Evolutionary conservation across 2,113 vertebrate genomes (phyloP), one percentile per base, ranked within the genome.

Genomic region (Pomatorhinus ruficollis): DNA sequence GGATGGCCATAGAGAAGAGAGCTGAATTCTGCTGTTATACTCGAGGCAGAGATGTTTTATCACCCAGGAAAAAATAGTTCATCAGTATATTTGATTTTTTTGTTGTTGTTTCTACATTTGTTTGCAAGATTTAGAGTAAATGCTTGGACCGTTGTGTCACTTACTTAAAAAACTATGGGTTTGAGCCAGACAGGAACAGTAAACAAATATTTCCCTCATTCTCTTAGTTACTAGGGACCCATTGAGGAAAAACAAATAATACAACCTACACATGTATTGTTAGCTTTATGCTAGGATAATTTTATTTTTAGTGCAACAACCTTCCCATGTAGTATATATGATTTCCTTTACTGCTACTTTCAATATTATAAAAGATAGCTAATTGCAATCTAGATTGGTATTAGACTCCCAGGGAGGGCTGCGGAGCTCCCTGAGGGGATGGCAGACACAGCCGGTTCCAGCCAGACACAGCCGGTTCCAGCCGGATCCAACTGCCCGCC

Each of bases 351-450:
- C 22, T 76, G 47, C 10, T 71, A 47, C 40, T 76, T 80, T 30
- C 40, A 76, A 2, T 64, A 39, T 39, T 59, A 35, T 27, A 63
- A 45, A 61, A 83, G 39, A 56, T 2, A n/a, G 20, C 4, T 70
- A 47, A 53, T 44, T 27, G 37, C 63, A 70, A 19, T 20, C 15
- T 50, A 15, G 27, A 21, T 22, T 45, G 44, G 3, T n/a, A 7
- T 37, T 45, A 59, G 25, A 15, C 0, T 2, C n/a, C 19, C n/a
- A 14, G 35, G 0, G 0, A 10, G 9, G 15, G 4, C 33, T n/a
- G 13, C 4, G 2, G 27, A 4, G 9, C 14, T 21, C 47, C 3
- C 3, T 15, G 61, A 56, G 52, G 37, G 27, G 14, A 12, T 19
- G 9, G 10, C 4, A 6, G 53, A 35, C 18, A 15, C 33, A 35